Evolutionary conservation across 53 echinoderm and acorn worm genomes (phyloP).

Genomic region (Echinarachnius parma): DNA sequence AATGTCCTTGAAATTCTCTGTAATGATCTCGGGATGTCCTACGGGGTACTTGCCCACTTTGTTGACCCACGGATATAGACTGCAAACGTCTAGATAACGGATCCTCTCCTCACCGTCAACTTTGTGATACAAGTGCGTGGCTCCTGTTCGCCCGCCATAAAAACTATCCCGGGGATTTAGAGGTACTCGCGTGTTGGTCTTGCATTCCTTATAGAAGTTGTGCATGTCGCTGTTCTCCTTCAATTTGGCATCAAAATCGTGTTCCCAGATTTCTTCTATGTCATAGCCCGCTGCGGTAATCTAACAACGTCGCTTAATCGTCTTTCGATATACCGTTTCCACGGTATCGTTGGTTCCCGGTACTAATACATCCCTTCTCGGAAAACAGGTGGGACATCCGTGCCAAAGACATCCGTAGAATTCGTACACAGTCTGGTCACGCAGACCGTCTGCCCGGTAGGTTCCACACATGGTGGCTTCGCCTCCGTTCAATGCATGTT

Average conservation of each 20-base stretch:
- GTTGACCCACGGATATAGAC: slow-evolving; percentile 8
- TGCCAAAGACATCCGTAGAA: slow-evolving; percentile 52
- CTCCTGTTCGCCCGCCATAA: slow-evolving; percentile 39
- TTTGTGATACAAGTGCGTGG: slow-evolving; percentile 7
- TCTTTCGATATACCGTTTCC: background rate
- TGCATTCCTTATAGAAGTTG: background rate
- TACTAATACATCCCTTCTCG: background rate
- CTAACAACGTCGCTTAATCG: background rate
- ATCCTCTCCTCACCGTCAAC: background rate
- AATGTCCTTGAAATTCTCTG: slow-evolving; percentile 39
- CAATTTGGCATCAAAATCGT: slow-evolving; percentile 25
- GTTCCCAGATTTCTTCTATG: slow-evolving; percentile 45
- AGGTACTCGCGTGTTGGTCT: slow-evolving; percentile 7
- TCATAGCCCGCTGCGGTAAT: background rate
- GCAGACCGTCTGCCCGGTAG: slow-evolving; percentile 15
- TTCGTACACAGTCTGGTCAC: slow-evolving; percentile 28
- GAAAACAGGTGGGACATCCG: slow-evolving; percentile 36
- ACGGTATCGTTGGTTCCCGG: background rate
- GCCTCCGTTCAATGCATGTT: slow-evolving; percentile 50
- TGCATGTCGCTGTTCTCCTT: background rate
- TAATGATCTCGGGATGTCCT: slow-evolving; percentile 34
- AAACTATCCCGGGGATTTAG: slow-evolving; percentile 44
- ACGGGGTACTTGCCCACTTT: slow-evolving; percentile 23
- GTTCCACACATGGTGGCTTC: slow-evolving; percentile 14
- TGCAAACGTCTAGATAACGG: background rate